Evolutionary conservation across 2,113 vertebrate genomes (phyloP).

Genomic region (Pseudopipra pipra): DNA sequence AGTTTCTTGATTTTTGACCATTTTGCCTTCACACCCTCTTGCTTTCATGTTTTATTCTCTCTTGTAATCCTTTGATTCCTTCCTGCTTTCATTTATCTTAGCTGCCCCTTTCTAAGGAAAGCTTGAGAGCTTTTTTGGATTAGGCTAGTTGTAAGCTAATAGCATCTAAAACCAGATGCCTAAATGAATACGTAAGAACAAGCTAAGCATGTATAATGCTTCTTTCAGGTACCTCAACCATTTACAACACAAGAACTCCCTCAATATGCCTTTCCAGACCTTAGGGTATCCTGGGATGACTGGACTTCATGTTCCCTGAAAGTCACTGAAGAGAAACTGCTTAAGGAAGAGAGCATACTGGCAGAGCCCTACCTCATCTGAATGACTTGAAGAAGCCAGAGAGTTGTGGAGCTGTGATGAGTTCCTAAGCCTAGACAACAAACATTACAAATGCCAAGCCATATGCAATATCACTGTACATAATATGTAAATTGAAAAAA

Average conservation of each 20-base stretch:
- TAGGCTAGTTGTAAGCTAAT: not conserved
- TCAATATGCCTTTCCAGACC: not conserved
- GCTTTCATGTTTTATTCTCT: not conserved
- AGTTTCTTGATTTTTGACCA: not conserved
- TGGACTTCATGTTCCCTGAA: rapidly evolving
- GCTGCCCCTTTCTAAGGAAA: not conserved
- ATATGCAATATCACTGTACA: not conserved
- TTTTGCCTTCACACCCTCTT: not conserved
- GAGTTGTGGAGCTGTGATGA: not conserved
- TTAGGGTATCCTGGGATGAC: not conserved
- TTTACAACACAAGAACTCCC: not conserved
- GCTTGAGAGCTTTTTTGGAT: not conserved
- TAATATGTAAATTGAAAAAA: not conserved
- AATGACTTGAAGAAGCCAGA: not conserved
- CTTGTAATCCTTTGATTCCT: not conserved
- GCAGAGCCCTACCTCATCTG: not conserved
- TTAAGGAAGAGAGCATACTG: not conserved
- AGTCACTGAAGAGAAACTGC: rapidly evolving
- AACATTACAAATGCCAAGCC: not conserved
- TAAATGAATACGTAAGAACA: not conserved
- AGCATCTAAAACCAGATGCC: not conserved
- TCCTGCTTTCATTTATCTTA: not conserved
- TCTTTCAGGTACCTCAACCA: not conserved
- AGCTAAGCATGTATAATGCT: not conserved
- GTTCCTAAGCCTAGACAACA: not conserved